Base-by-base conservation (phyloP, 2,113 vertebrate genomes). In the Herpetotheres cachinnans region DNA sequence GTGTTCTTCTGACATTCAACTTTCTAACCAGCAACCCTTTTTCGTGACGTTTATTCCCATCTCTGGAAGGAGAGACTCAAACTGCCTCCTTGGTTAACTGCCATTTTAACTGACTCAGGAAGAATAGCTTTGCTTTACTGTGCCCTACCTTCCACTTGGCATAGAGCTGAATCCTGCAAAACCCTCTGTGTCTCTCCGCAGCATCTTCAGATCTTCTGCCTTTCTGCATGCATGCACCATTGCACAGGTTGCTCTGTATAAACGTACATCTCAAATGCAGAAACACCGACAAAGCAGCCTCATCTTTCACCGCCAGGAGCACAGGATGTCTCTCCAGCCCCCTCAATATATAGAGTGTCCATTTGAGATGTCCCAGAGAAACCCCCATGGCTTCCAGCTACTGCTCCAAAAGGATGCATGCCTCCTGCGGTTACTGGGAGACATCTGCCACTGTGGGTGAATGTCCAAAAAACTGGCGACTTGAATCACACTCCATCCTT, bases 341-440 rank as follows among this genome's bases (percentile, higher is more conserved):
- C 26, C 27, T 50, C 29, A 84, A 56, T 27, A 74, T 59, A 44
- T 7, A 38, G 2, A 55, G 4, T 8, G 12, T 21, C 36, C 44
- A 14, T 38, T 46, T 90, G 38, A 69, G 52, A n/a, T 34, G 18
- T 3, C 38, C 47, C 34, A 54, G 30, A 66, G 29, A 26, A 77
- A 47, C 6, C 10, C 18, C 16, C 6, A 15, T 38, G 50, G 10
- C 10, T 87, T 80, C 47, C 77, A 76, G 6, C 30, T 54, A 11
- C 62, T 22, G 4, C 32, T 76, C 11, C 62, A 34, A 44, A 73
- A 83, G 17, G 36, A 15, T 13, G 16, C 0, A 0, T 42, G 16
- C 2, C 14, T 71, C 40, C 24, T 70, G 27, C 19, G 6, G 13
- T 36, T 59, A 3, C 32, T 19, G 36, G 36, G 32, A n/a, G 5